Percentiles rank a stretch among this genome's conserved stretches.
Evolutionary conservation across 2,797 vertebrate genomes (phyloP).

Genomic region (Enteromius trimaculatus): DNA sequence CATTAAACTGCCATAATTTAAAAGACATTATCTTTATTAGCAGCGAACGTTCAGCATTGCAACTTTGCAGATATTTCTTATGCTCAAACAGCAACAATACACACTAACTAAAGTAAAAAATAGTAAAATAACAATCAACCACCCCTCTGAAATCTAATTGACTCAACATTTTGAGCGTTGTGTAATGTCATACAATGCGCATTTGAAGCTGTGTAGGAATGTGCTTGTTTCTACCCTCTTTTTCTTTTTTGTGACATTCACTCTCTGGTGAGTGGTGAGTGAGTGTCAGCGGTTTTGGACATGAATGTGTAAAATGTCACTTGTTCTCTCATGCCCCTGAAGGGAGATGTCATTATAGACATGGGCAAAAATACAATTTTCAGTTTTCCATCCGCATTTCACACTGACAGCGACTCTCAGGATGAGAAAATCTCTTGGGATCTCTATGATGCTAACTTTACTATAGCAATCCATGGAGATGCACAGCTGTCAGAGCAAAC

Average conservation of each 20-base stretch:
- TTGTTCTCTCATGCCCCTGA: conserved; percentile 3
- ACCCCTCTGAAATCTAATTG: background rate
- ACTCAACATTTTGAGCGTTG: background rate
- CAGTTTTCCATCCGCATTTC: conserved; percentile 9
- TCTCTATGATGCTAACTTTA: conserved; percentile 1
- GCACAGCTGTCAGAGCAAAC: conserved; percentile 1
- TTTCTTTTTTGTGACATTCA: background rate
- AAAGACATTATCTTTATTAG: too few relatives aligned
- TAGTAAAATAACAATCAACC: too few relatives aligned
- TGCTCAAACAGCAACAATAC: too few relatives aligned
- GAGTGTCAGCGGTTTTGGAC: conserved; percentile 16
- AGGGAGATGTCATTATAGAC: conserved; percentile 15
- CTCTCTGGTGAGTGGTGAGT: background rate
- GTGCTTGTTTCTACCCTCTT: background rate
- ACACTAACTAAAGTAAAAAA: too few relatives aligned
- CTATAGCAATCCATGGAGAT: background rate
- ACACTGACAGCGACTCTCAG: background rate
- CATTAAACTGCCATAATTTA: too few relatives aligned
- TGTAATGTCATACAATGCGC: background rate
- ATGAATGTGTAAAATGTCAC: conserved; percentile 13
- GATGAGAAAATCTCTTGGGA: background rate
- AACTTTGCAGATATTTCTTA: too few relatives aligned
- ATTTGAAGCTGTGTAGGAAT: background rate
- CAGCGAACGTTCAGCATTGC: too few relatives aligned
- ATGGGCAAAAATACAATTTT: background rate